These are phyloP conservation scores for Wasmannia auropunctata DNA, from an alignment of 1,140 invertebrate genomes.

Conservation along the genomic window DNA sequence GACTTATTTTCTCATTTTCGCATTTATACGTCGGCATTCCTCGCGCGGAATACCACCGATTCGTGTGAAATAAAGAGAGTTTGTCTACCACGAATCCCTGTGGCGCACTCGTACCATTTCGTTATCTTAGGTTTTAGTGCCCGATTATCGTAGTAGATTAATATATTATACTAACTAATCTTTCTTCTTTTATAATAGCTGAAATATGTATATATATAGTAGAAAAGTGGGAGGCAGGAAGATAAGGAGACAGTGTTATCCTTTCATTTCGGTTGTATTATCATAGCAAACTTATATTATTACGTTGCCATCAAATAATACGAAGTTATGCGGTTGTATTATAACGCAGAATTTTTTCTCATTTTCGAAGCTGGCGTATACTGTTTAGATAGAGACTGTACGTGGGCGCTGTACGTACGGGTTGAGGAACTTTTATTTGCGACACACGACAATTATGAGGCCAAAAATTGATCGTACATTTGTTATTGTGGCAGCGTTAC, in stretches of 20 bases:
- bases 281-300: constrained; percentile 13
- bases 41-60: neutral
- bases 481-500: constrained; percentile 7
- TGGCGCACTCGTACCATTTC: neutral
- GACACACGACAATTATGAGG: neutral
- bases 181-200: neutral
- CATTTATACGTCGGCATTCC: neutral
- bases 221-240: constrained; percentile 5
- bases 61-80: neutral
- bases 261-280: constrained; percentile 22
- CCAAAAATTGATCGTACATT: constrained; percentile 23
- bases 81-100: neutral
- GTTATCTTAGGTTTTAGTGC: neutral
- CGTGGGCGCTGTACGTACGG: neutral
- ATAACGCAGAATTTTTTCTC: constrained; percentile 5
- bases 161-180: neutral
- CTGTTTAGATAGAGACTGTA: neutral
- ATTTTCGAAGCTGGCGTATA: neutral
- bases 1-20: constrained; percentile 8
- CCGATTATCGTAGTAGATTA: neutral
- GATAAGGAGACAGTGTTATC: neutral
- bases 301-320: constrained; percentile 5
- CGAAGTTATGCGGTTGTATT: constrained; percentile 1
- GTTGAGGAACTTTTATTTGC: neutral
- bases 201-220: neutral